phyloP scores from a whole-genome alignment of 2,888 invertebrate species.

The Steinernema carpocapsae region DNA sequence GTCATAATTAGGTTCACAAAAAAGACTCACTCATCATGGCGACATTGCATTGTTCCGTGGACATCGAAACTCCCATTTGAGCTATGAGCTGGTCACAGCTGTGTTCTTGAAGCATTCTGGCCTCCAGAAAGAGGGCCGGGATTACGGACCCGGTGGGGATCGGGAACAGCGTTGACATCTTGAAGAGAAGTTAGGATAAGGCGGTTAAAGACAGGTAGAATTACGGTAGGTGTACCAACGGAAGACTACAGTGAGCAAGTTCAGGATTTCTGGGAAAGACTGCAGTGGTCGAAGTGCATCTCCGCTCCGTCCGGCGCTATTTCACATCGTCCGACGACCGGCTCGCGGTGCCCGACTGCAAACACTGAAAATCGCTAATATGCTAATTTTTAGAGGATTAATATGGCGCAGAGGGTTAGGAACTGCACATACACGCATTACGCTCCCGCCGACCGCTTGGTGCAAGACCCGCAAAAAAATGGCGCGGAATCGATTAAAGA shows the following conservation, averaged over 20 bases:
- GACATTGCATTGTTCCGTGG: background rate
- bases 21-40: background rate
- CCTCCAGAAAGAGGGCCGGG: background rate
- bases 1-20: too few relatives aligned
- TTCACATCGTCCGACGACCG: background rate
- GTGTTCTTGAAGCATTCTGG: background rate
- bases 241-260: slow-evolving; percentile 6
- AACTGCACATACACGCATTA: too few relatives aligned
- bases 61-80: background rate
- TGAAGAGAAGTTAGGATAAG: background rate
- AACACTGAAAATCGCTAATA: background rate
- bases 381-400: background rate
- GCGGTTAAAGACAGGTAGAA: background rate
- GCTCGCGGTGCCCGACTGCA: background rate
- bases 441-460: too few relatives aligned
- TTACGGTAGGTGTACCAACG: too few relatives aligned
- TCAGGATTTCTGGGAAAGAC: slow-evolving; percentile 19
- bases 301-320: background rate
- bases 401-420: too few relatives aligned
- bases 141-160: background rate
- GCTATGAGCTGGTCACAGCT: background rate
- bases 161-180: background rate
- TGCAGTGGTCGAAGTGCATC: slow-evolving; percentile 10
- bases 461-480: too few relatives aligned
- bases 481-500: too few relatives aligned